These are phyloP conservation scores for Phortica magna DNA, from an alignment of 2,888 invertebrate genomes.

Conservation along the genomic window DNA sequence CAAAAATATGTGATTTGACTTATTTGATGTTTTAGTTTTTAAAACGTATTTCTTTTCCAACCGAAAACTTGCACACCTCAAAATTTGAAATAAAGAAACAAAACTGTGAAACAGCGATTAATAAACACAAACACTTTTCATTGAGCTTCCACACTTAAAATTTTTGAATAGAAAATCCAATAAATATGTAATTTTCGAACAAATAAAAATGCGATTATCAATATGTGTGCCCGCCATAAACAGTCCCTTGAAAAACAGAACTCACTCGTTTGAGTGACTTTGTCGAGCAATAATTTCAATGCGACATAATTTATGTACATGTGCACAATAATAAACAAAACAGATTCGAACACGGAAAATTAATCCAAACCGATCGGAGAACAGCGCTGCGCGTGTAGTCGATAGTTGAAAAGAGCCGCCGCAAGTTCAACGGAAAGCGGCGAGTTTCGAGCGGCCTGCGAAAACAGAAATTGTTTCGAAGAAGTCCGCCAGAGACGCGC, in stretches of 20 bases:
- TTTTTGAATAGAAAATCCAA: background rate
- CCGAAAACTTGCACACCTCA: too few species aligned
- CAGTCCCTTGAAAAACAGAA: background rate
- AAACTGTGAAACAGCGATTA: too few species aligned
- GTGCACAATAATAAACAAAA: constrained; percentile 27
- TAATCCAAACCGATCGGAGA: background rate
- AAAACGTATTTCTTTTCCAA: too few species aligned
- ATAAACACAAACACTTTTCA: too few species aligned
- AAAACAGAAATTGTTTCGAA: background rate
- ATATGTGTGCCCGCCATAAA: background rate
- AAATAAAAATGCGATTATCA: background rate
- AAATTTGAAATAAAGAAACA: too few species aligned
- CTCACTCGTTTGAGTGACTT: background rate
- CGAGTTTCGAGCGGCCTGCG: background rate
- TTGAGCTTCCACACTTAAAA: background rate
- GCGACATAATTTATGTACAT: constrained; percentile 56
- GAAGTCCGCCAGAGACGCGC: constrained; percentile 67
- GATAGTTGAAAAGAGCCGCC: constrained; percentile 15
- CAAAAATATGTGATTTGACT: too few species aligned
- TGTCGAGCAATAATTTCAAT: constrained; percentile 42
- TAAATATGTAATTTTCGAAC: background rate
- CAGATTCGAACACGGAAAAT: constrained; percentile 28
- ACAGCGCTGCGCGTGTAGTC: background rate
- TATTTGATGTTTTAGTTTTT: too few species aligned
- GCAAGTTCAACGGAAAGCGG: constrained; percentile 6